Evolutionary conservation across 2,888 invertebrate species (phyloP).

Genomic region (Heliconius ismenius): DNA sequence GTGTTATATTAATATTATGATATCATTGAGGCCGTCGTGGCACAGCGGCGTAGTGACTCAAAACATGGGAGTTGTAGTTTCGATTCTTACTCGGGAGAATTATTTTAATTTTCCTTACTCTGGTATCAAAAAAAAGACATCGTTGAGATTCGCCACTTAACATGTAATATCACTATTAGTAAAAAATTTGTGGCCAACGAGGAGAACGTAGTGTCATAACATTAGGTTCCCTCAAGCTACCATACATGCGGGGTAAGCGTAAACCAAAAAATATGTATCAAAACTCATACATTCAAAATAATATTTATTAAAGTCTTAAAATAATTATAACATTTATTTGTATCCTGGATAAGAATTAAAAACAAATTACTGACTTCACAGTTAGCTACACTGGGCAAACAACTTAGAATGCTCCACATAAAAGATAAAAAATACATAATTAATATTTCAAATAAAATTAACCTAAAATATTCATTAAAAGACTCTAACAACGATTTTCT

Average conservation of each 20-base stretch:
- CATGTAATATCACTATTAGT: background rate
- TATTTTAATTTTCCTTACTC: background rate
- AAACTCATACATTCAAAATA: too few relatives aligned
- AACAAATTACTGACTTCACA: background rate
- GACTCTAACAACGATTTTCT: constrained; percentile 19
- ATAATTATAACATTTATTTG: too few relatives aligned
- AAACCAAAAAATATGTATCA: background rate
- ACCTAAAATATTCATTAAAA: constrained; percentile 9
- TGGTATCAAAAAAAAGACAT: background rate
- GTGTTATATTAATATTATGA: background rate
- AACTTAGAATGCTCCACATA: background rate
- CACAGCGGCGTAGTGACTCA: background rate
- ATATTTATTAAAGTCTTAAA: too few relatives aligned
- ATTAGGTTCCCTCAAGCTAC: background rate
- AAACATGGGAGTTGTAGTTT: background rate
- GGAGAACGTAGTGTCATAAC: background rate
- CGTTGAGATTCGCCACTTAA: background rate
- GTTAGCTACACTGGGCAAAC: background rate
- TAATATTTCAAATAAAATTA: background rate
- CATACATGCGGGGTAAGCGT: too few relatives aligned
- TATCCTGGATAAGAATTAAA: background rate
- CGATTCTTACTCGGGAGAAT: background rate
- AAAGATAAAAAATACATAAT: too few relatives aligned
- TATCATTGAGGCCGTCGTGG: background rate
- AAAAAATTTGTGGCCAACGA: too few relatives aligned